Evolutionary conservation across 2,888 invertebrate species (phyloP), one percentile per base, ranked within the genome.

Genomic region (Eilema sororculum): DNA sequence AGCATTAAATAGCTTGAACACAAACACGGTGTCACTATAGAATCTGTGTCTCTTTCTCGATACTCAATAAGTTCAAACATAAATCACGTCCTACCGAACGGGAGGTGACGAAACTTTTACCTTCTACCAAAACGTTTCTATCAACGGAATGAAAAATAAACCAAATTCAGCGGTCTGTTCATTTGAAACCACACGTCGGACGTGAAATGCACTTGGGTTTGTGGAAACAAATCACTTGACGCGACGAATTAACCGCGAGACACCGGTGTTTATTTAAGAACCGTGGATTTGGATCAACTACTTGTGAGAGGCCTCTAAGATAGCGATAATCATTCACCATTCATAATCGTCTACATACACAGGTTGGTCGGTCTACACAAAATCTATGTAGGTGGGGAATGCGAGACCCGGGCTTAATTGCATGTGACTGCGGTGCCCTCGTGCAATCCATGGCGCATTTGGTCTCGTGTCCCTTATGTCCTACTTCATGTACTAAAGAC

Each of bases 241-340:
- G 79, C 84, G 85, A 83, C 78, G 84, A 91, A 89, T 89, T 90
- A 91, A 89, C 90, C 87, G 78, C 87, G 81, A 85, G 85, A 83
- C 82, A 79, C 73, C 74, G 78, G 75, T 86, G 85, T 88, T 87
- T 86, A 85, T 87, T 87, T 87, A 84, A 83, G 79, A 70, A 73
- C 78, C 72, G 80, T 86, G 83, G 80, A 84, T 77, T 77, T 65
- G 68, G 76, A 77, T 73, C 62, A 59, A 72, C 65, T 74, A 24
- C 61, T 71, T 75, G 46, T 60, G 25, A 73, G 68, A 77, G 74
- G 72, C 75, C 72, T 67, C 63, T 58, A 81, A 83, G 62, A 71
- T 56, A 69, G 83, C 80, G 65, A 58, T 46, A 66, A 28, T 24
- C 0, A 13, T 57, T 4, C 5, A 28, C 2, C 28, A 28, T 28